phyloP scores from a whole-genome alignment of 1,140 invertebrate species.

The Sipha flava region DNA sequence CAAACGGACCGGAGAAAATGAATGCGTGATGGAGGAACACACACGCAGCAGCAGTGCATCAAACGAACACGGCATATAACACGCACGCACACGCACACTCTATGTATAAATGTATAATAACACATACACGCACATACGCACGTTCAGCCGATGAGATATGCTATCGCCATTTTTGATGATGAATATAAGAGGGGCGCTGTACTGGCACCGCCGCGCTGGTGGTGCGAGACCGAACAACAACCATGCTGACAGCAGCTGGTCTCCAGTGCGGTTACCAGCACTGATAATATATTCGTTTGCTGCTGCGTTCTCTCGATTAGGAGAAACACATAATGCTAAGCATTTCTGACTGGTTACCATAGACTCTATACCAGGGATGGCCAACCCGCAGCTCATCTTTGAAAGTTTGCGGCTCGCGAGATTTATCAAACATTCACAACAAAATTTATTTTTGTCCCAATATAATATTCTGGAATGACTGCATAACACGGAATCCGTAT shows the following conservation, averaged over 20 bases:
- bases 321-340: too few relatives aligned
- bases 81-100: neutral
- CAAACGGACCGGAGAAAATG: neutral
- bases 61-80: too few relatives aligned
- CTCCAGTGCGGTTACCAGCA: neutral
- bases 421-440: too few relatives aligned
- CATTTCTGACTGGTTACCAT: too few relatives aligned
- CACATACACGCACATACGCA: neutral
- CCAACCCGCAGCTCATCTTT: too few relatives aligned
- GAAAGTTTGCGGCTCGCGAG: too few relatives aligned
- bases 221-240: neutral
- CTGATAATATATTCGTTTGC: neutral
- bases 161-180: constrained; percentile 28
- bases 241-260: constrained; percentile 16
- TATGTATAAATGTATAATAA: neutral
- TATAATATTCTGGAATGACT: too few relatives aligned
- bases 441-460: too few relatives aligned
- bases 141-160: constrained; percentile 20
- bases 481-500: too few relatives aligned
- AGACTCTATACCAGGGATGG: too few relatives aligned
- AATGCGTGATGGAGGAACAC: neutral
- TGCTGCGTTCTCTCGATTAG: too few relatives aligned
- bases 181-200: neutral
- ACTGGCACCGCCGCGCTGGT: neutral
- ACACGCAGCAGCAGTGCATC: too few relatives aligned